Evolutionary conservation across 2,797 vertebrate species (phyloP).

Genomic region (Cetoscarus ocellatus): DNA sequence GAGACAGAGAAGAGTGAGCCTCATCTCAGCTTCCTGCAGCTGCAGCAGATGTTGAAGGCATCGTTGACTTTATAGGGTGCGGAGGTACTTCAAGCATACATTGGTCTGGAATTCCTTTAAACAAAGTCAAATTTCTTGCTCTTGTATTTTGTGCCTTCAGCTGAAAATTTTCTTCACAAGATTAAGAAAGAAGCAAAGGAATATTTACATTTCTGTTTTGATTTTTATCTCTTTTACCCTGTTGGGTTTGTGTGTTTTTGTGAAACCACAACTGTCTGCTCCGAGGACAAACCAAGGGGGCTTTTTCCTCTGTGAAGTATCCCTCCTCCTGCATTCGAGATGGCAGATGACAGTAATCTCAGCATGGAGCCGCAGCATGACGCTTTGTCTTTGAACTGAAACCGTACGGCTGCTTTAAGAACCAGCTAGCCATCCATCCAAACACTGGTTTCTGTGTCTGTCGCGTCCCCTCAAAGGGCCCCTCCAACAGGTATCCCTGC

Average conservation of each 20-base stretch:
- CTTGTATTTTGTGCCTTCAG: constrained; percentile 47
- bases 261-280: constrained; percentile 19
- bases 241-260: constrained; percentile 12
- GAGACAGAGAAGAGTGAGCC: constrained; percentile 44
- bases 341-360: constrained; percentile 44
- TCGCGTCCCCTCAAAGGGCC: constrained; percentile 43
- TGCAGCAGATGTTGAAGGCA: constrained; percentile 72
- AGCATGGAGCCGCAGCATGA: constrained; percentile 36
- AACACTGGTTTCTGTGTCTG: constrained; percentile 38
- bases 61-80: constrained; percentile 62
- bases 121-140: constrained; percentile 44
- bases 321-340: constrained; percentile 43
- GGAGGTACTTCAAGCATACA: constrained; percentile 52
- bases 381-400: constrained; percentile 56
- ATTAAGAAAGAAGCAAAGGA: constrained; percentile 9
- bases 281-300: constrained; percentile 43
- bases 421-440: constrained; percentile 19
- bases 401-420: constrained; percentile 23
- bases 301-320: constrained; percentile 30
- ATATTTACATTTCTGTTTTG: constrained; percentile 9
- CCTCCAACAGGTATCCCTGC: constrained; percentile 72
- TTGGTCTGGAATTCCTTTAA: constrained; percentile 60
- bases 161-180: constrained; percentile 28
- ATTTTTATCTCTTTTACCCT: neutral
- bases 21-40: constrained; percentile 54